A percentile compares a stretch with the other conserved stretches of the same genome.
These are phyloP conservation scores for Phoxinus dragarum DNA, from an alignment of 2,797 vertebrate species.

Conservation along the genomic window DNA sequence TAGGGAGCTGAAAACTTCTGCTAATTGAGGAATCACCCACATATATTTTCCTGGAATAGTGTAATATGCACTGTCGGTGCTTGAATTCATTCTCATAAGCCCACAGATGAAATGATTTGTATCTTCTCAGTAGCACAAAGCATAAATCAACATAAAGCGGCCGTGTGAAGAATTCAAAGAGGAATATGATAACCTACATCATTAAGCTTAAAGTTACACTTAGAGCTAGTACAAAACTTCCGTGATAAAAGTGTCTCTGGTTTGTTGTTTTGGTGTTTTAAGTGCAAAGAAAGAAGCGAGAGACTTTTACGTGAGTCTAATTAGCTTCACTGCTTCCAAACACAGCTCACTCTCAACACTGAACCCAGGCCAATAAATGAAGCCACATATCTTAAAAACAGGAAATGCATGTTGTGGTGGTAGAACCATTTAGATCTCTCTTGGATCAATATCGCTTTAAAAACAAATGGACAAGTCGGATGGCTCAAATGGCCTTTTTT, in stretches of 20 bases:
- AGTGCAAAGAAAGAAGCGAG: neutral
- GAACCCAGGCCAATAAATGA: slow-evolving; percentile 74
- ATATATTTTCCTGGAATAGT: slow-evolving; percentile 20
- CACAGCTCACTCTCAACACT: slow-evolving; percentile 69
- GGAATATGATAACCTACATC: slow-evolving; percentile 43
- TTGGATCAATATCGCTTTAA: slow-evolving; percentile 79
- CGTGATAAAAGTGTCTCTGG: slow-evolving; percentile 52
- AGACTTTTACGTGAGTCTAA: slow-evolving; percentile 53
- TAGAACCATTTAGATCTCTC: slow-evolving; percentile 81
- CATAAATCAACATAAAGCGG: slow-evolving; percentile 39
- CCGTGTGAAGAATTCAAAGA: slow-evolving; percentile 36
- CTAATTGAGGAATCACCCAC: slow-evolving; percentile 21
- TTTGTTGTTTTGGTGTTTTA: slow-evolving; percentile 17
- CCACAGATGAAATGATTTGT: slow-evolving; percentile 36
- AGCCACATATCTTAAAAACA: slow-evolving; percentile 75
- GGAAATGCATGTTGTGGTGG: slow-evolving; percentile 77
- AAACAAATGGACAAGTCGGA: slow-evolving; percentile 80
- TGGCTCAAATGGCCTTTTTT: slow-evolving; percentile 78
- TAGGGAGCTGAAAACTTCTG: neutral
- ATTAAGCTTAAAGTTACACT: slow-evolving; percentile 29
- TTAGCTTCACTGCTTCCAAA: slow-evolving; percentile 68
- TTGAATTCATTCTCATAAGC: slow-evolving; percentile 32
- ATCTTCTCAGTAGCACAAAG: slow-evolving; percentile 25
- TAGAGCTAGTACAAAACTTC: slow-evolving; percentile 39
- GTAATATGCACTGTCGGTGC: neutral